A percentile compares a stretch with the other conserved stretches of the same genome.
Evolutionary conservation across 2,113 vertebrate genomes (phyloP).

Genomic region (Jacana jacana): DNA sequence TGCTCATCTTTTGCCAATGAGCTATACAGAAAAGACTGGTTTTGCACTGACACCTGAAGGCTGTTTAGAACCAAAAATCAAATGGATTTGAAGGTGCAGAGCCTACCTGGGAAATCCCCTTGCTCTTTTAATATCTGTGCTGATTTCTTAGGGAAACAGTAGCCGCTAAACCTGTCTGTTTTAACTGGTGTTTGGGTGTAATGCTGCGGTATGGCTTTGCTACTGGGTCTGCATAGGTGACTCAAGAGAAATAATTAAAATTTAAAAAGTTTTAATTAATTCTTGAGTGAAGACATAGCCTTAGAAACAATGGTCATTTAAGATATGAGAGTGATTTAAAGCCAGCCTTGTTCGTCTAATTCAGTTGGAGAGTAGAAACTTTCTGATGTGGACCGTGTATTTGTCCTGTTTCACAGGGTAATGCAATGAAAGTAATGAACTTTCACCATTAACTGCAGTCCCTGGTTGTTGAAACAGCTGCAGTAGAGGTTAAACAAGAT

Average conservation of each 20-base stretch:
- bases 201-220: not conserved
- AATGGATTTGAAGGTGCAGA: not conserved
- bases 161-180: not conserved
- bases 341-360: not conserved
- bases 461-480: not conserved
- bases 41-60: conserved; percentile 55
- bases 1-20: conserved; percentile 18
- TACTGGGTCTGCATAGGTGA: not conserved
- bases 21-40: not conserved
- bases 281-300: not conserved
- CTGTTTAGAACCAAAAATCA: conserved; percentile 1
- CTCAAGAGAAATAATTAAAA: not conserved
- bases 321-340: not conserved
- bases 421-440: not conserved
- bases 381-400: not conserved
- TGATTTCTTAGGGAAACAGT: not conserved
- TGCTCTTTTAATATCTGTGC: not conserved
- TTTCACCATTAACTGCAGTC: not conserved
- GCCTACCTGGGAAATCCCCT: not conserved
- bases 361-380: not conserved
- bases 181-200: not conserved
- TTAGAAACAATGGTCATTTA: not conserved
- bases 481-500: not conserved
- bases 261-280: not conserved
- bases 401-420: not conserved